phyloP scores from a whole-genome alignment of 2,888 invertebrate genomes.

The Coelogynopora nodosa region DNA sequence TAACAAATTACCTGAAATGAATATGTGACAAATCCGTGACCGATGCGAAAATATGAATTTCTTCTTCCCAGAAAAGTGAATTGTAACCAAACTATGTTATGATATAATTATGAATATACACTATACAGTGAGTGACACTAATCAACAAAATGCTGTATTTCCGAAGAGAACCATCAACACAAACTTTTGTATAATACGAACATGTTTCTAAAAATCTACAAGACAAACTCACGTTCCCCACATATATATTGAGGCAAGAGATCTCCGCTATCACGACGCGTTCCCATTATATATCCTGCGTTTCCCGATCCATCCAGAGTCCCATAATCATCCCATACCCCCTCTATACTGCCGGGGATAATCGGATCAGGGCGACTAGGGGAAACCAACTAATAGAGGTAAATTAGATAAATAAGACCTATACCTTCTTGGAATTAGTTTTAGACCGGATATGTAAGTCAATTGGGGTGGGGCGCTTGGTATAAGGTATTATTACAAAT shows the following conservation, averaged over 20 bases:
- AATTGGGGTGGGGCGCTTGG: background rate
- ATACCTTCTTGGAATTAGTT: background rate
- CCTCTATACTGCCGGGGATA: background rate
- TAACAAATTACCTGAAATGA: too few species aligned
- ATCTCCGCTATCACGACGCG: background rate
- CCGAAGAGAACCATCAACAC: too few species aligned
- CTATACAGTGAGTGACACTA: too few species aligned
- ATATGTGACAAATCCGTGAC: too few species aligned
- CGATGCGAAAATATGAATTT: too few species aligned
- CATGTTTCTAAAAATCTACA: background rate
- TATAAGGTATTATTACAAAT: background rate
- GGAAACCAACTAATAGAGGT: background rate
- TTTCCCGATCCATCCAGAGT: background rate
- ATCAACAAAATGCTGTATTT: too few species aligned
- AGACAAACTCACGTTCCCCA: background rate
- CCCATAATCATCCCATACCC: background rate
- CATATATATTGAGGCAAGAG: background rate
- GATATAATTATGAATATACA: too few species aligned
- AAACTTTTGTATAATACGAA: too few species aligned
- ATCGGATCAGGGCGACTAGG: background rate
- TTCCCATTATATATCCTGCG: background rate
- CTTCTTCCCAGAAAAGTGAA: too few species aligned
- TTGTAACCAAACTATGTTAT: too few species aligned
- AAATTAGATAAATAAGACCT: background rate
- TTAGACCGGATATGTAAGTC: background rate